Evolutionary conservation across 1,140 invertebrate genomes (phyloP), one percentile per base, ranked within the genome.

Genomic region (Xylocopa sonorina): DNA sequence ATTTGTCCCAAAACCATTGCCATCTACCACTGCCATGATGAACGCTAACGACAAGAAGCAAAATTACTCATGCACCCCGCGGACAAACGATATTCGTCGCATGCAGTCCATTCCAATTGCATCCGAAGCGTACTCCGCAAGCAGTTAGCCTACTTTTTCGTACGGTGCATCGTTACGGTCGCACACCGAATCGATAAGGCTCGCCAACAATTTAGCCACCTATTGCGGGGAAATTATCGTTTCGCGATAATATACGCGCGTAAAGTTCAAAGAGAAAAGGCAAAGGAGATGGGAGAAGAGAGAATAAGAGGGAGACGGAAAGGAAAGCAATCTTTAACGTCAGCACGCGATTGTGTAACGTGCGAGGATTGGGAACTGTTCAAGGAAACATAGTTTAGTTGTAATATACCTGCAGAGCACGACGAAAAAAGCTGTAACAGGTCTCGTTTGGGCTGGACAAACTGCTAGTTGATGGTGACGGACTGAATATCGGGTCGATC

Each of bases 401-500:
- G 14, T 12, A 14, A 88, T 92, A 95, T 92, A 95, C 95, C 92
- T 98, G 97, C 50, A 98, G 94, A 9, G 98, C 97, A 85, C 97
- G 94, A 60, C 97, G 94, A 6, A 98, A 97, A 89, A 98, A 98
- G 88, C 97, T 98, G 92, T 98, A 98, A 89, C 98, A 98, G 9
- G 97, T 98, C 93, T 98, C 98, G 86, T 97, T 98, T 6, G 97
- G 97, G 83, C 96, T 97, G 38, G 97, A 98, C 3, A 98, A 94
- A 81, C 97, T 97, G 34, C 96, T 97, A 64, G 96, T 97, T 80
- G 96, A 96, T 41, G 96, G 96, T 2, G 96, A 97, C 48, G 91
- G 93, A 87, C 90, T 94, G 83, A 90, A 89, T 83, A 93, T 91
- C 41, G 94, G 94, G 82, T 95, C 94, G 81, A 95, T 94, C 82